Evolutionary conservation across 2,113 vertebrate species (phyloP).

Genomic region (Cepphus grylle): DNA sequence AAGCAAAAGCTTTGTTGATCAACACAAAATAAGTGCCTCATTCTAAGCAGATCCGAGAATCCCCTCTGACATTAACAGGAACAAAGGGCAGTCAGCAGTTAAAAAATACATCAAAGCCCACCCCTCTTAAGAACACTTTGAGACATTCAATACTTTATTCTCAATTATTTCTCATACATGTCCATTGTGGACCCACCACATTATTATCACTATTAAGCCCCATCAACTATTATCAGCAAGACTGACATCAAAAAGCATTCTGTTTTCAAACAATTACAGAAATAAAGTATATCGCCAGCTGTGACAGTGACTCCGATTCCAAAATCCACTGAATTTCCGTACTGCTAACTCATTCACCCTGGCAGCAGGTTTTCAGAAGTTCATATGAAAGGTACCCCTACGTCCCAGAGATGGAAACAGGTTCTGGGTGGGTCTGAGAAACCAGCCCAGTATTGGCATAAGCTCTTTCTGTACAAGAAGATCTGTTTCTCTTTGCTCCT

Average conservation of each 20-base stretch:
- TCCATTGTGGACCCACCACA: not conserved
- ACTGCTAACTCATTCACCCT: not conserved
- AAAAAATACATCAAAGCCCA: not conserved
- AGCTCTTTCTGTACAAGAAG: not conserved
- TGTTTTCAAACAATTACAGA: not conserved
- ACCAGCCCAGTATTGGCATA: not conserved
- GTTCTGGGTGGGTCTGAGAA: not conserved
- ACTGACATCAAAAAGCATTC: not conserved
- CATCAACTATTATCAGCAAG: not conserved
- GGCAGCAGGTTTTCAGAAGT: not conserved
- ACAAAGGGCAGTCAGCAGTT: not conserved
- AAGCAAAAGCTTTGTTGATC: not conserved
- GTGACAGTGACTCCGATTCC: not conserved
- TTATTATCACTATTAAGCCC: not conserved
- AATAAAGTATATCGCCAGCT: not conserved
- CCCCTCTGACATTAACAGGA: not conserved
- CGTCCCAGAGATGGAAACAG: not conserved
- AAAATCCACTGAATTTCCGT: not conserved
- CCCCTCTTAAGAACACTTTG: not conserved
- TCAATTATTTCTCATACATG: not conserved
- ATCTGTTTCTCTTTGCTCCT: not conserved
- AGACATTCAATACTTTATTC: not conserved
- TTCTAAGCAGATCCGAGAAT: not conserved
- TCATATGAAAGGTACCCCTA: not conserved
- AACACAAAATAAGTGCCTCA: not conserved